Percentiles rank a stretch among this genome's conserved stretches.
phyloP scores from a whole-genome alignment of 2,888 invertebrate species.

The Crossocerus cetratus region DNA sequence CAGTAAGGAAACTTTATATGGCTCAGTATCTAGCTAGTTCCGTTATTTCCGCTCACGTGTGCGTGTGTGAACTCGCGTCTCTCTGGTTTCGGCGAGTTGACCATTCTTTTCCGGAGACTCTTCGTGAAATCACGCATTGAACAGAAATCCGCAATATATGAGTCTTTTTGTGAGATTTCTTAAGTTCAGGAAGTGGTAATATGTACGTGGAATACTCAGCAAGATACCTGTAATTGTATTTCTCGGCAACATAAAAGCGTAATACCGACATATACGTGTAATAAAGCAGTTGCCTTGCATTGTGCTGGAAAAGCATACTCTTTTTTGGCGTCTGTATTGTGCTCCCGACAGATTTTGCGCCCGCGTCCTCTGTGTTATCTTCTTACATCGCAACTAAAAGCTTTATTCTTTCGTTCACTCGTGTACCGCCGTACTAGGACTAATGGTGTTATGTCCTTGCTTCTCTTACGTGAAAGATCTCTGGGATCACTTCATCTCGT shows the following conservation, averaged over 20 bases:
- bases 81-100: no score
- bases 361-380: neutral
- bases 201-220: neutral
- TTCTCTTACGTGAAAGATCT: neutral
- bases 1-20: no score
- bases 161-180: no score
- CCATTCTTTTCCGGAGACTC: no score
- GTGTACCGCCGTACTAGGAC: neutral
- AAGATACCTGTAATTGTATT: neutral
- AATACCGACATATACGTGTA: conserved; percentile 1
- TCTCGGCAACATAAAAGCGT: neutral
- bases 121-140: no score
- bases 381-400: neutral
- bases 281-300: neutral
- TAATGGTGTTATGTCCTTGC: neutral
- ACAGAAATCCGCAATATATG: no score
- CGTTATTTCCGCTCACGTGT: no score
- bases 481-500: no score
- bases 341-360: neutral
- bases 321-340: neutral
- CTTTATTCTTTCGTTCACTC: neutral
- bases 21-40: no score
- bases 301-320: neutral
- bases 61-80: no score
- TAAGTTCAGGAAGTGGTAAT: no score